These are phyloP conservation scores for Caenorhabditis doughertyi DNA, from an alignment of 2,888 invertebrate species.

Conservation along the genomic window DNA sequence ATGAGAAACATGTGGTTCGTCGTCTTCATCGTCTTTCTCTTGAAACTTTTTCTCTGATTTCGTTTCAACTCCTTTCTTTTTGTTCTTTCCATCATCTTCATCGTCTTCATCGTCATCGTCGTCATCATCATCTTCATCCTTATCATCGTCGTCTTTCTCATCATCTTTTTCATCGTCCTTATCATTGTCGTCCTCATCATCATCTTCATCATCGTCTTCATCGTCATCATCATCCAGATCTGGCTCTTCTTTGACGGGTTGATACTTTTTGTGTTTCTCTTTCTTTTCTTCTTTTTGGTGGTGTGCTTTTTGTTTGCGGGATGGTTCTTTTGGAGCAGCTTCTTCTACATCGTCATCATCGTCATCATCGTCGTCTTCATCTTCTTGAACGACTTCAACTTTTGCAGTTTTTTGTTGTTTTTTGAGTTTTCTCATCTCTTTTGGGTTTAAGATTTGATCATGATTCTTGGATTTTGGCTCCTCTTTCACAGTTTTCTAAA, in stretches of 20 bases:
- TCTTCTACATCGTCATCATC: conserved; percentile 67
- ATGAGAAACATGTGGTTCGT: conserved; percentile 38
- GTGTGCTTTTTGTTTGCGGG: conserved; percentile 51
- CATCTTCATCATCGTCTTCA: conserved; percentile 66
- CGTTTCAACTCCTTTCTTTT: conserved; percentile 9
- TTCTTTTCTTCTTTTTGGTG: conserved; percentile 55
- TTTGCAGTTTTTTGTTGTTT: conserved; percentile 52
- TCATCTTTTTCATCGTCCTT: conserved; percentile 21
- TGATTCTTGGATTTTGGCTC: conserved; percentile 37
- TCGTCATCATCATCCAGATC: conserved; percentile 71
- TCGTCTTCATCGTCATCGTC: conserved; percentile 59
- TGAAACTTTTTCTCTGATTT: conserved; percentile 40
- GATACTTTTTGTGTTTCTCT: conserved; percentile 54
- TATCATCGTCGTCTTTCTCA: conserved; percentile 43
- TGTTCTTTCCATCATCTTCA: conserved; percentile 30
- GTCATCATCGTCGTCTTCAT: conserved; percentile 55
- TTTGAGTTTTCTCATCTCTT: conserved; percentile 48
- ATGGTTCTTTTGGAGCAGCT: conserved; percentile 39
- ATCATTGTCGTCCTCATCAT: conserved; percentile 61
- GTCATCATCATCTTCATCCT: conserved; percentile 45
- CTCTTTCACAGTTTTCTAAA: conserved; percentile 52
- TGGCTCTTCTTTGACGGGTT: conserved; percentile 60
- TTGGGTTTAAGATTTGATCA: conserved; percentile 46
- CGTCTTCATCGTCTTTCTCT: conserved; percentile 39
- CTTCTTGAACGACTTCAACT: conserved; percentile 17